Conservation (phyloP, 2,113 vertebrate species). For the Psephotus haematonotus region DNA sequence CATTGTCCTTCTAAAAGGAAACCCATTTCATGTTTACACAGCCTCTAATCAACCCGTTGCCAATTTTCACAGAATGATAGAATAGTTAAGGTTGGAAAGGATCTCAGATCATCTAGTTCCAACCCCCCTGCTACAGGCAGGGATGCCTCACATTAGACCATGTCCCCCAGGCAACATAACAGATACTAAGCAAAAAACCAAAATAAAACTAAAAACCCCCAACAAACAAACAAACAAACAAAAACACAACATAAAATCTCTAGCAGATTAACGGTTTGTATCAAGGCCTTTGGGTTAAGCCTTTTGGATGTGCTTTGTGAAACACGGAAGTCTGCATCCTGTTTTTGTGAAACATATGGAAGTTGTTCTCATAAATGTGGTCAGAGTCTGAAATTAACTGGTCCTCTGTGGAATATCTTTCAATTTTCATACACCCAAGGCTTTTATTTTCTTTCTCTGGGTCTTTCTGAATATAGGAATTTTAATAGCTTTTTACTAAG, state of each 20-base stretch:
- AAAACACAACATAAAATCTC: rapidly evolving
- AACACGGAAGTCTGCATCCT: neutral
- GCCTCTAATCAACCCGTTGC: neutral
- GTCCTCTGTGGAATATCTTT: neutral
- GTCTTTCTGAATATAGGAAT: neutral
- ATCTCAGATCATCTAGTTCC: neutral
- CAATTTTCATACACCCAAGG: neutral
- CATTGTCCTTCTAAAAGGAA: neutral
- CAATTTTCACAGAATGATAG: neutral
- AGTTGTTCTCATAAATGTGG: neutral
- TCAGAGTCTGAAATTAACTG: neutral
- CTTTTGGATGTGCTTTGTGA: neutral
- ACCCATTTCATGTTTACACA: neutral
- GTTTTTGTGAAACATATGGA: neutral
- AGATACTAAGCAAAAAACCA: neutral
- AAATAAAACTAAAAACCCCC: neutral
- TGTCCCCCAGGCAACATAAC: neutral
- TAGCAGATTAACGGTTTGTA: neutral
- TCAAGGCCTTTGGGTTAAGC: neutral
- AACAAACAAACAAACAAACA: rapidly evolving
- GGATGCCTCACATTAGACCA: neutral
- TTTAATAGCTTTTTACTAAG: neutral
- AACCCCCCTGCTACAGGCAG: neutral
- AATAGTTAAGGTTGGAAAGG: neutral
- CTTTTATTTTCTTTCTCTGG: neutral